Evolutionary conservation across 2,797 vertebrate genomes (phyloP).

Genomic region (Mormyrus proboscirostris): DNA sequence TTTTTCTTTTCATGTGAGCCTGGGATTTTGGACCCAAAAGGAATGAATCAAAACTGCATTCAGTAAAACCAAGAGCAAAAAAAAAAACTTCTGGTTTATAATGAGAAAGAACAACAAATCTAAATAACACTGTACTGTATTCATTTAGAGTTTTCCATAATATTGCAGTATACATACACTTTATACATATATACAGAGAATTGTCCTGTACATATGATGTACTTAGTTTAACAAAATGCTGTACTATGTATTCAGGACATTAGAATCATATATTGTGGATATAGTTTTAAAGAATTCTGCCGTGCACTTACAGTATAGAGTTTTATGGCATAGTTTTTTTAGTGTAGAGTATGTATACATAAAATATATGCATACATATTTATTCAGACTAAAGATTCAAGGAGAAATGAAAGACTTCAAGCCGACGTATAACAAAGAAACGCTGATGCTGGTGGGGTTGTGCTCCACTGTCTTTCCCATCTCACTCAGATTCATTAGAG

Average conservation of each 20-base stretch:
- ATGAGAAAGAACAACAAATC: not conserved
- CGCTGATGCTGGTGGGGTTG: constrained; percentile 2
- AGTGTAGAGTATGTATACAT: not conserved
- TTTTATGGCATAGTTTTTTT: not conserved
- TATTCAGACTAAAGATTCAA: not conserved
- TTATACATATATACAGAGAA: not conserved
- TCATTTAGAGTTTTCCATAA: not conserved
- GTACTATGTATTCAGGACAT: not conserved
- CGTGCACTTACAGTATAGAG: not conserved
- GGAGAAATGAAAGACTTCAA: not conserved
- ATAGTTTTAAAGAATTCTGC: not conserved
- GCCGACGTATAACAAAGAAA: constrained; percentile 5
- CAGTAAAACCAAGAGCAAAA: not conserved
- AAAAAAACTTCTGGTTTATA: not conserved
- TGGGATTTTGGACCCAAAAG: not conserved
- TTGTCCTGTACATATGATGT: not conserved
- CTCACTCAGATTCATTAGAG: constrained; percentile 28
- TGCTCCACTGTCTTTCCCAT: constrained; percentile 12
- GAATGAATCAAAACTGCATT: not conserved
- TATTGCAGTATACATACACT: not conserved
- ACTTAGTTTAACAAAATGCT: not conserved
- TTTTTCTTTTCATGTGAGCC: not conserved
- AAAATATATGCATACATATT: not conserved
- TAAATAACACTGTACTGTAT: not conserved
- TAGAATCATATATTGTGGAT: not conserved